Evolutionary conservation across 2,797 vertebrate genomes (phyloP).

Genomic region (Gambelia wislizenii): DNA sequence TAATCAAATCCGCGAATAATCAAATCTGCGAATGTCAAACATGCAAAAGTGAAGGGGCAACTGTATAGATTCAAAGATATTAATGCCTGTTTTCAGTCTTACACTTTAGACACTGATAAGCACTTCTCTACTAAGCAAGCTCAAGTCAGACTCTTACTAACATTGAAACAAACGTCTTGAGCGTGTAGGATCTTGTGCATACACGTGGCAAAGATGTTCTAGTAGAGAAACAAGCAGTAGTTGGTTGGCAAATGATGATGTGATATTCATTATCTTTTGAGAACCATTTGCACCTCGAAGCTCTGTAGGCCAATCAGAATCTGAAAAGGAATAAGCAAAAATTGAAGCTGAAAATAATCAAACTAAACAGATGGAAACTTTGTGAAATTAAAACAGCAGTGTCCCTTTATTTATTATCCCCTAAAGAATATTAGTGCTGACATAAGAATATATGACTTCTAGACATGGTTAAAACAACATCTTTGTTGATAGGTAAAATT

Average conservation of each 20-base stretch:
- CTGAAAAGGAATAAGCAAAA: slow-evolving; percentile 71
- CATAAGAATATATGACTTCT: neutral
- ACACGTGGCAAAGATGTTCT: slow-evolving; percentile 94
- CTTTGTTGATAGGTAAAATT: neutral
- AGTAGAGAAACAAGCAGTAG: slow-evolving; percentile 93
- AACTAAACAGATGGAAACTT: neutral
- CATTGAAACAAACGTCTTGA: slow-evolving; percentile 91
- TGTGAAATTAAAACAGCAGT: neutral
- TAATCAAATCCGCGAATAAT: too few relatives aligned
- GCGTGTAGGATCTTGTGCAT: slow-evolving; percentile 86
- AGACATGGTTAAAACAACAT: neutral
- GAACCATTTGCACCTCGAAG: slow-evolving; percentile 84
- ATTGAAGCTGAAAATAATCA: too few relatives aligned
- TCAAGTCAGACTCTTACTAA: slow-evolving; percentile 73
- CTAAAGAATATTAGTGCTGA: neutral
- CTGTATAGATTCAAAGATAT: neutral
- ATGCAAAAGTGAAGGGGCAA: neutral
- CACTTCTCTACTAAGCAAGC: neutral
- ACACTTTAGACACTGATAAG: too few relatives aligned
- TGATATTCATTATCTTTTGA: slow-evolving; percentile 85
- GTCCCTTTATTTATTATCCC: neutral
- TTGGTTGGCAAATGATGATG: slow-evolving; percentile 93
- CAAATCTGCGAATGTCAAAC: too few relatives aligned
- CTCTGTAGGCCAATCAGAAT: slow-evolving; percentile 88
- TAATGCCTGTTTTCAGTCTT: neutral